phyloP scores from a whole-genome alignment of 2,113 vertebrate genomes.

The Lamprotornis superbus region DNA sequence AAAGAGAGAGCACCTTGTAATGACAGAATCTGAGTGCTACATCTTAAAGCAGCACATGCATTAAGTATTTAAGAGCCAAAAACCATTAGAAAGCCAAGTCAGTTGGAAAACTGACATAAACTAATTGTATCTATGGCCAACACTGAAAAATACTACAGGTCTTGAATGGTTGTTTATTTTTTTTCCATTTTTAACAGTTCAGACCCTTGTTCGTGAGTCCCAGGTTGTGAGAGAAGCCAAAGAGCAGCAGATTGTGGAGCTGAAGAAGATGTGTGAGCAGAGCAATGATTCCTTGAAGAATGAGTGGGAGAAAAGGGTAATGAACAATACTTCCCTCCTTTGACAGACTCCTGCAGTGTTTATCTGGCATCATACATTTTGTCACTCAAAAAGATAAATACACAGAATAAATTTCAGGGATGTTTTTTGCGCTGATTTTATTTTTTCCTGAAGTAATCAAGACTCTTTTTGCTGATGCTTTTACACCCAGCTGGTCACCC shows the following conservation, averaged over 20 bases:
- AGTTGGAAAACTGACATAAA: neutral
- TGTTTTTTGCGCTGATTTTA: neutral
- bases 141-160: neutral
- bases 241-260: constrained; percentile 90
- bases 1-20: neutral
- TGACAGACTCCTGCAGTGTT: neutral
- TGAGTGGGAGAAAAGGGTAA: constrained; percentile 95
- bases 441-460: neutral
- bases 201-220: constrained; percentile 88
- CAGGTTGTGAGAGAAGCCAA: constrained; percentile 89
- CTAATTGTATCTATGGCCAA: neutral
- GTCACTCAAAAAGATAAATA: neutral
- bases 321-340: neutral
- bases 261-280: constrained; percentile 91
- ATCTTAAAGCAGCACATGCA: neutral
- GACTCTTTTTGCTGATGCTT: neutral
- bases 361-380: neutral
- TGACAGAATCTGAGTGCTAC: neutral
- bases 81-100: neutral
- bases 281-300: constrained; percentile 86
- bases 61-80: neutral
- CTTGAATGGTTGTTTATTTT: constrained; percentile 27
- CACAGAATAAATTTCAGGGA: neutral
- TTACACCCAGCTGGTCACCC: neutral
- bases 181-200: constrained; percentile 80